phyloP scores from a whole-genome alignment of 2,797 vertebrate genomes.

The Anas flavirostris region DNA sequence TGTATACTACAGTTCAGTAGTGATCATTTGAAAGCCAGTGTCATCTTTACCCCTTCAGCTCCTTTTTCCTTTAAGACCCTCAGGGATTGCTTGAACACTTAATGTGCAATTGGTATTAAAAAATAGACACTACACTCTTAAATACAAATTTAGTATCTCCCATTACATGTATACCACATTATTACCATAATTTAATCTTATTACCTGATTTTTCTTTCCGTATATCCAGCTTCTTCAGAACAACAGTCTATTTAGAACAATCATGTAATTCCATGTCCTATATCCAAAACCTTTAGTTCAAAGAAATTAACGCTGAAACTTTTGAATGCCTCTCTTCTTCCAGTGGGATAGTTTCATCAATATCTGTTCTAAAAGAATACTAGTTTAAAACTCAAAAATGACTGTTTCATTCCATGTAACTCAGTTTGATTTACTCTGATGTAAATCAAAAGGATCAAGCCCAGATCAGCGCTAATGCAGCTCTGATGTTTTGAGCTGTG shows the following conservation, averaged over 20 bases:
- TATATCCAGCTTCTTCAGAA: not conserved
- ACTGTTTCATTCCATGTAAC: not conserved
- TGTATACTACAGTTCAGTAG: not conserved
- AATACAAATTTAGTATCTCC: not conserved
- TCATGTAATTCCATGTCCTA: not conserved
- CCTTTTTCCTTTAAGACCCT: not conserved
- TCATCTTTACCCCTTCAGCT: not conserved
- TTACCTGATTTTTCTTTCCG: slow-evolving; percentile 39
- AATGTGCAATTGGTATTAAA: not conserved
- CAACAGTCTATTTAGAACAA: not conserved
- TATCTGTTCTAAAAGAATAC: not conserved
- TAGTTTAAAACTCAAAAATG: not conserved
- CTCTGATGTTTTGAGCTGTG: slow-evolving; percentile 14
- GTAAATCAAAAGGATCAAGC: not conserved
- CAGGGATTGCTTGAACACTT: not conserved
- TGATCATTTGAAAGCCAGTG: not conserved
- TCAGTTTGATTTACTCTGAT: not conserved
- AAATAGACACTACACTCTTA: not conserved
- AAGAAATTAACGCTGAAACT: not conserved
- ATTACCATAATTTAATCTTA: slow-evolving; percentile 36
- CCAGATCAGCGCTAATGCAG: not conserved
- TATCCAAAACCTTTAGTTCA: not conserved
- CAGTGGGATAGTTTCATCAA: not conserved
- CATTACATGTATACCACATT: not conserved
- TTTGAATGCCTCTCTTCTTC: not conserved